phyloP scores from a whole-genome alignment of 2,113 vertebrate genomes.

The Galbula dea region DNA sequence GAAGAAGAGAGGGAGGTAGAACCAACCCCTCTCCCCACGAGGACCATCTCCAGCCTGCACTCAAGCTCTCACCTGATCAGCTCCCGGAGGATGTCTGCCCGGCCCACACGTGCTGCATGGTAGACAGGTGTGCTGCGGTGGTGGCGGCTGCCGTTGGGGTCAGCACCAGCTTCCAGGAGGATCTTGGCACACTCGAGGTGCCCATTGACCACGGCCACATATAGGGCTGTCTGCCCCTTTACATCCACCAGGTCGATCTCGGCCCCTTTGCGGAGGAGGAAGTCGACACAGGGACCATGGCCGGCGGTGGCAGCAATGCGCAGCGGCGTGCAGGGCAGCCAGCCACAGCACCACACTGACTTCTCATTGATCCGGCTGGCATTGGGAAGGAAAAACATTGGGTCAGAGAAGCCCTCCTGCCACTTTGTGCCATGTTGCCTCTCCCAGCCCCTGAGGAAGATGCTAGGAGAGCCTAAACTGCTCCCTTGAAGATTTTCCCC shows the following conservation, averaged over 20 bases:
- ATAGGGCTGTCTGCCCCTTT: slow-evolving; percentile 92
- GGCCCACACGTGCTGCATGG: slow-evolving; percentile 85
- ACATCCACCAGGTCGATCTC: slow-evolving; percentile 92
- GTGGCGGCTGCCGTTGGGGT: slow-evolving; percentile 91
- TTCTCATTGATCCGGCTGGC: slow-evolving; percentile 90
- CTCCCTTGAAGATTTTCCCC: not conserved
- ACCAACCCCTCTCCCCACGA: not conserved
- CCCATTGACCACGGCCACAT: slow-evolving; percentile 90
- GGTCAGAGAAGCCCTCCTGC: not conserved
- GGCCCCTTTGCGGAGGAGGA: slow-evolving; percentile 85
- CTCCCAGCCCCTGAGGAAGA: not conserved
- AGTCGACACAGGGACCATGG: slow-evolving; percentile 85
- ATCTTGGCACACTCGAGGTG: slow-evolving; percentile 89
- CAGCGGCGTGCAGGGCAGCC: slow-evolving; percentile 89
- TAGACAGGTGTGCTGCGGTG: slow-evolving; percentile 93
- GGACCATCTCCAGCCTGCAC: not conserved
- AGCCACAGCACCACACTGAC: slow-evolving; percentile 92
- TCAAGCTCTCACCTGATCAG: slow-evolving; percentile 81
- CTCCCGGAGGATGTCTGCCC: slow-evolving; percentile 85
- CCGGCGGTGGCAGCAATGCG: slow-evolving; percentile 89
- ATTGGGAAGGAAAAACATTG: accelerated
- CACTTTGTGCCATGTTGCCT: not conserved
- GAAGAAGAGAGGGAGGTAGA: not conserved
- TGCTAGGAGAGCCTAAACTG: not conserved
- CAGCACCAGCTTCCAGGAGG: slow-evolving; percentile 86